Conservation (phyloP, 1,140 invertebrate genomes). For the Tetramorium simillimum region DNA sequence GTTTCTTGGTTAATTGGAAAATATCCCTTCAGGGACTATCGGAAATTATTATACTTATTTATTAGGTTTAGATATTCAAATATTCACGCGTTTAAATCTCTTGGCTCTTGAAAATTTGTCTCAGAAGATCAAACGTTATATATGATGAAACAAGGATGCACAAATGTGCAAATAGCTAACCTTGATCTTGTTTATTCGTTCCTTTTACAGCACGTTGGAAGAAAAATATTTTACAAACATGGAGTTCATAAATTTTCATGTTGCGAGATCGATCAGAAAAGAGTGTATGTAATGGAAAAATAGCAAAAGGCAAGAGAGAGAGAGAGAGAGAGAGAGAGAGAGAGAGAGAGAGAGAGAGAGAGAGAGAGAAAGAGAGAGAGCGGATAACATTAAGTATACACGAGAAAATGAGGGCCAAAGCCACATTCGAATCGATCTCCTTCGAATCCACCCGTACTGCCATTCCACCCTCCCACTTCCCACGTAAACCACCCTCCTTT, state of each 20-base stretch:
- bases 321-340: background rate
- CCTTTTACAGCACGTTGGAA: background rate
- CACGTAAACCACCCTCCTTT: conserved; percentile 51
- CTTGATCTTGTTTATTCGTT: conserved; percentile 7
- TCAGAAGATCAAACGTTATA: background rate
- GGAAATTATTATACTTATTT: background rate
- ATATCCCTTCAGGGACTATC: conserved; percentile 11
- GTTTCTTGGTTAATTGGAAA: conserved; percentile 20
- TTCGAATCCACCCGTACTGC: conserved; percentile 57
- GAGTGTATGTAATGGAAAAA: conserved; percentile 6
- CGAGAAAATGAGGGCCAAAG: conserved; percentile 58
- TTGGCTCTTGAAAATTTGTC: background rate
- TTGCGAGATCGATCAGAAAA: conserved; percentile 5
- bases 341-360: background rate
- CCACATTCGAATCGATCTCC: conserved; percentile 67
- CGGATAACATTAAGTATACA: conserved; percentile 46
- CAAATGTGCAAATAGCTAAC: background rate
- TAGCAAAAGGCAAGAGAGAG: background rate
- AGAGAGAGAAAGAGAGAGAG: background rate
- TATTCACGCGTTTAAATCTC: background rate
- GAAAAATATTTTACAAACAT: background rate
- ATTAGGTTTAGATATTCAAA: background rate
- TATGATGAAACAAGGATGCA: background rate
- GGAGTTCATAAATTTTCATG: conserved; percentile 24
- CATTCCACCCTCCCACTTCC: background rate